Percentiles rank a stretch among this genome's conserved stretches.
Conservation (phyloP, 2,113 vertebrate species). For the Pseudorhombus dupliciocellatus region DNA sequence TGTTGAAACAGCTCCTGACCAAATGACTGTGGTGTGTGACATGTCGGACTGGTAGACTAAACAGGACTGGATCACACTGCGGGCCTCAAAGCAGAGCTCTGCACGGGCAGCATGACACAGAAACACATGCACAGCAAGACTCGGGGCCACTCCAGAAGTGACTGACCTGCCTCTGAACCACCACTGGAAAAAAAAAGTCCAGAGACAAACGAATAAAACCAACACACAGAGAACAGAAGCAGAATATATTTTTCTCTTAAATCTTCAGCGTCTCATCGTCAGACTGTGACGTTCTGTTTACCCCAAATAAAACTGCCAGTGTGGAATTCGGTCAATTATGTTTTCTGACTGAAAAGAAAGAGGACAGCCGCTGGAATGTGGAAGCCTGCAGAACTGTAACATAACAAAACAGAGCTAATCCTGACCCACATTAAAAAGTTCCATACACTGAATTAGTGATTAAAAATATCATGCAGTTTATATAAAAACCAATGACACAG, state of each 20-base stretch:
- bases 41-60: conserved; percentile 67
- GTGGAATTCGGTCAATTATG: background rate
- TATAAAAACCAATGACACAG: background rate
- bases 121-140: conserved; percentile 25
- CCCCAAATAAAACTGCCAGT: background rate
- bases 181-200: conserved; percentile 33
- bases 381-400: background rate
- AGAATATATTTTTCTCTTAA: background rate
- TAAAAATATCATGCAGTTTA: background rate
- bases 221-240: background rate
- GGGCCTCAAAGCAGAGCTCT: conserved; percentile 63
- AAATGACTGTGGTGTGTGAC: conserved; percentile 68
- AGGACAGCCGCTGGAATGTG: too few relatives aligned
- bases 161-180: conserved; percentile 57
- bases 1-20: conserved; percentile 75
- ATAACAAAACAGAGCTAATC: background rate
- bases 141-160: conserved; percentile 16
- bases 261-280: background rate
- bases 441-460: background rate
- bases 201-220: conserved; percentile 14
- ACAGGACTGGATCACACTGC: conserved; percentile 68
- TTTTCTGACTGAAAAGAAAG: background rate
- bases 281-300: background rate
- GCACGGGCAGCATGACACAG: conserved; percentile 17
- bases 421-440: background rate